Evolutionary conservation across 2,797 vertebrate species (phyloP).

Genomic region (Parambassis ranga): DNA sequence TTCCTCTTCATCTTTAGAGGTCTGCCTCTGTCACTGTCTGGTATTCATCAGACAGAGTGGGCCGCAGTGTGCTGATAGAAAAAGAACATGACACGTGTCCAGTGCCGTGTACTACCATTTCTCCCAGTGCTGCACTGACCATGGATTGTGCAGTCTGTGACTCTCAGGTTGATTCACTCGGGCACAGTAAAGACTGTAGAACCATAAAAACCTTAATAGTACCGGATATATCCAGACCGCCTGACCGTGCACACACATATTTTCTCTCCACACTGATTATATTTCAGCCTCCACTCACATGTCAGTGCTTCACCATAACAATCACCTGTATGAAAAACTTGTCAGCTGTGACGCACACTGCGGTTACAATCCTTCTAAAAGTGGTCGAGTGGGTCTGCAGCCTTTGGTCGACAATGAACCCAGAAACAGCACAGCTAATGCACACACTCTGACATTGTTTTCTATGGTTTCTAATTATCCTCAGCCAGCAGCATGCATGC

Average conservation of each 20-base stretch:
- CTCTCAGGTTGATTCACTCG: neutral
- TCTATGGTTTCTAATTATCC: constrained; percentile 20
- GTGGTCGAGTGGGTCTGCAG: neutral
- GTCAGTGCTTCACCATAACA: neutral
- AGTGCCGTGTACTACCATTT: neutral
- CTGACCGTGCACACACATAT: neutral
- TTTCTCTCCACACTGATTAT: neutral
- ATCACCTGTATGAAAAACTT: neutral
- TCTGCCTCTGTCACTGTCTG: constrained; percentile 15
- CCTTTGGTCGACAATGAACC: neutral
- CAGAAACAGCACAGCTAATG: neutral
- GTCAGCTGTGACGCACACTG: constrained; percentile 24
- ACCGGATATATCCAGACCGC: neutral
- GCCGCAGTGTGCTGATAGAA: constrained; percentile 12
- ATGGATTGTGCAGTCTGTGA: neutral
- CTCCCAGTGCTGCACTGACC: neutral
- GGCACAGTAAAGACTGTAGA: neutral
- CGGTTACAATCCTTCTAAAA: neutral
- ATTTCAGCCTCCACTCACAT: neutral
- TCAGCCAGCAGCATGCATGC: constrained; percentile 7
- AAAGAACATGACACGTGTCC: constrained; percentile 17
- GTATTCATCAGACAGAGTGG: constrained; percentile 24
- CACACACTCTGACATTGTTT: constrained; percentile 3
- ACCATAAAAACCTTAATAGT: neutral
- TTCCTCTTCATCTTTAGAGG: neutral